Evolutionary conservation across 2,797 vertebrate species (phyloP).

Genomic region (Schizopygopsis pylzovi): DNA sequence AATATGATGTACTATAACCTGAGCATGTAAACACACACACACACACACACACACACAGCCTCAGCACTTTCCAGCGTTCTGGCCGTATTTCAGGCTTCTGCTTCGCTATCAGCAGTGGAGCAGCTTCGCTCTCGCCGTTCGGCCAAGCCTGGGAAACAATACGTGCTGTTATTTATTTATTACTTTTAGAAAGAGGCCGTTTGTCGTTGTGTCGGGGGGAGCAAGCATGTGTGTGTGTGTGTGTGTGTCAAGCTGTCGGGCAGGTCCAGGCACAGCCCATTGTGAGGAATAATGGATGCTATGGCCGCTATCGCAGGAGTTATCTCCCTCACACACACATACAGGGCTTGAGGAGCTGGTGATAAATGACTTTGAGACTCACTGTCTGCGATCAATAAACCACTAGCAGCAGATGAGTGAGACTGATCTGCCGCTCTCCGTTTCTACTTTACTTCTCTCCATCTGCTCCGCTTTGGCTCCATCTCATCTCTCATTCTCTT

Average conservation of each 20-base stretch:
- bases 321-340: slow-evolving; percentile 59
- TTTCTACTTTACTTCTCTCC: slow-evolving; percentile 22
- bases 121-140: slow-evolving; percentile 75
- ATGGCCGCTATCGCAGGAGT: slow-evolving; percentile 79
- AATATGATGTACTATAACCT: slow-evolving; percentile 76
- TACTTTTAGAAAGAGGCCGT: slow-evolving; percentile 64
- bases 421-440: slow-evolving; percentile 54
- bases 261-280: slow-evolving; percentile 57
- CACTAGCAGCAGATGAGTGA: slow-evolving; percentile 80
- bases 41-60: slow-evolving; percentile 47
- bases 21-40: slow-evolving; percentile 59
- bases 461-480: slow-evolving; percentile 25
- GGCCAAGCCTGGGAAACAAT: slow-evolving; percentile 73
- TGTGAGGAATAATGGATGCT: slow-evolving; percentile 77
- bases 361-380: slow-evolving; percentile 80
- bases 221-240: background rate
- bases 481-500: slow-evolving; percentile 20
- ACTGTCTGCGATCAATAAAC: slow-evolving; percentile 82
- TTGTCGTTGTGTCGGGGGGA: slow-evolving; percentile 59
- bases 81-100: slow-evolving; percentile 69
- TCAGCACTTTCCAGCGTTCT: slow-evolving; percentile 70
- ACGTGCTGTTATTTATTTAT: slow-evolving; percentile 65
- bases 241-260: slow-evolving; percentile 45
- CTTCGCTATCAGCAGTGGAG: slow-evolving; percentile 74
- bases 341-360: slow-evolving; percentile 79